Percentiles rank a stretch among this genome's conserved stretches.
Conservation (phyloP, 2,888 invertebrate genomes). For the Alentia gelatinosa region DNA sequence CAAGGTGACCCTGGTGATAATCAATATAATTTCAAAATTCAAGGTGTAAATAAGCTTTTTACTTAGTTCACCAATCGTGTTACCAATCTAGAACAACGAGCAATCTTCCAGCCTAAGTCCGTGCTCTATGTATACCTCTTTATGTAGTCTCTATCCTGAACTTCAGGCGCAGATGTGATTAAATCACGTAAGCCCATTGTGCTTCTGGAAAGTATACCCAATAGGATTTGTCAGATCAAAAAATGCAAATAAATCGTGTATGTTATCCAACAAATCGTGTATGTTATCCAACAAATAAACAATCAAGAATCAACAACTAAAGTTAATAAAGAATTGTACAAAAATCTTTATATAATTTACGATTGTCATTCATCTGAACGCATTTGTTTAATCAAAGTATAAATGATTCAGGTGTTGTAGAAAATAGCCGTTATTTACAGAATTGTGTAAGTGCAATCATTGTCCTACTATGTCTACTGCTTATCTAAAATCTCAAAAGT, state of each 20-base stretch:
- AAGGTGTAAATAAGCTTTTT: background rate
- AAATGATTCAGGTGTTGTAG: too few species aligned
- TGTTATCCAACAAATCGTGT: too few species aligned
- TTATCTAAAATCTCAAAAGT: too few species aligned
- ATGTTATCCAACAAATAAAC: too few species aligned
- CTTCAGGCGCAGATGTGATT: background rate
- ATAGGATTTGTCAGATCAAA: background rate
- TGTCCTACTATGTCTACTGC: too few species aligned
- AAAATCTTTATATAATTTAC: background rate
- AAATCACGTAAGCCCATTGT: background rate
- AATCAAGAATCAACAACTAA: background rate
- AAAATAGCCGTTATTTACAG: too few species aligned
- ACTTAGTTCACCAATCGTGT: background rate
- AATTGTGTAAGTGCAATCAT: too few species aligned
- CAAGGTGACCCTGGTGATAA: background rate
- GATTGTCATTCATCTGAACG: background rate
- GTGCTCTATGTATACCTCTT: background rate
- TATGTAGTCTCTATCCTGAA: background rate
- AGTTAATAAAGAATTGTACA: background rate
- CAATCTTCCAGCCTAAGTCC: background rate
- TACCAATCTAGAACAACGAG: background rate
- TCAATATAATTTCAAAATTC: too few species aligned
- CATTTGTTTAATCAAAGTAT: background rate
- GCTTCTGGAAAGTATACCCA: background rate
- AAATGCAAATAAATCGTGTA: too few species aligned